These are phyloP conservation scores for Bombus balteatus DNA, from an alignment of 1,140 invertebrate species.

Conservation along the genomic window DNA sequence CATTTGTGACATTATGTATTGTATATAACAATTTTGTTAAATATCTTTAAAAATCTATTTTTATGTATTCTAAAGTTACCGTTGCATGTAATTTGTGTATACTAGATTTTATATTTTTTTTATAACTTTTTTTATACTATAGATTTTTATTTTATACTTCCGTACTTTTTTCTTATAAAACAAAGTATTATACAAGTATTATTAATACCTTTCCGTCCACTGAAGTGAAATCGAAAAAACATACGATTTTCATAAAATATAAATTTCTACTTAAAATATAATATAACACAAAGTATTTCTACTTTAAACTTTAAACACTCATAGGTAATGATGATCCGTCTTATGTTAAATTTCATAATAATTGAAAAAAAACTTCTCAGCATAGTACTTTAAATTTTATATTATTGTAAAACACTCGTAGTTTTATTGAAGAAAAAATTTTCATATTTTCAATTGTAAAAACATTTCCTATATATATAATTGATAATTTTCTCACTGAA, in stretches of 20 bases:
- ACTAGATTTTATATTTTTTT: conserved; percentile 33
- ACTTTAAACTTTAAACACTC: not conserved
- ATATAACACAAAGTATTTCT: not conserved
- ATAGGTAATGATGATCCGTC: not conserved
- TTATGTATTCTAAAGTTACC: conserved; percentile 52
- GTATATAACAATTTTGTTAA: conserved; percentile 41
- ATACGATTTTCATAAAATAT: not conserved
- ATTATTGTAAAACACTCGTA: not conserved
- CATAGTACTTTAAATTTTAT: not conserved
- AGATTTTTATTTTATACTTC: conserved; percentile 31
- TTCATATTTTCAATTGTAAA: not conserved
- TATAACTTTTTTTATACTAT: not conserved
- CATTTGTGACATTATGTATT: conserved; percentile 37
- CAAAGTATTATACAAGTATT: conserved; percentile 25
- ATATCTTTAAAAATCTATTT: conserved; percentile 21
- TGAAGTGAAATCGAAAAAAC: conserved; percentile 25
- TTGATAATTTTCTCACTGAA: not conserved
- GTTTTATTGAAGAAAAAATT: not conserved
- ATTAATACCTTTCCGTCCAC: conserved; percentile 56
- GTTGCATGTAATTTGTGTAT: conserved; percentile 24
- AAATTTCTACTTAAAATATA: conserved; percentile 15
- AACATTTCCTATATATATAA: not conserved
- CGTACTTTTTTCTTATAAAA: conserved; percentile 23
- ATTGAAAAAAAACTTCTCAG: not conserved
- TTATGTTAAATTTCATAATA: not conserved